phyloP scores from a whole-genome alignment of 2,797 vertebrate species.

The Pipistrellus pygmaeus region DNA sequence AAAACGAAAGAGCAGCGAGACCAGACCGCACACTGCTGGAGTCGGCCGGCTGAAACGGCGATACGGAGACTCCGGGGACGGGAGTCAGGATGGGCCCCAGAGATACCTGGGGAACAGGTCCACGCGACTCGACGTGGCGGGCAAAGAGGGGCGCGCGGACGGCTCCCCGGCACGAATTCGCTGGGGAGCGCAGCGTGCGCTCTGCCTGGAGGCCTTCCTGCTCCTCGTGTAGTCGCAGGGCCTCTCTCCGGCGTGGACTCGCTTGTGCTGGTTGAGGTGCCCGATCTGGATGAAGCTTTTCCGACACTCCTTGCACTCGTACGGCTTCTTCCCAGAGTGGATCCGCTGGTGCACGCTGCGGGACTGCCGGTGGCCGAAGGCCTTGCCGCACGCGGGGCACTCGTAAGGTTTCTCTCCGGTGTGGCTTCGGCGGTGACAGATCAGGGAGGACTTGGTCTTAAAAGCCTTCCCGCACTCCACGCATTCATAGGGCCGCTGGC shows the following conservation, averaged over 20 bases:
- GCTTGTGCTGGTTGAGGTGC: constrained; percentile 77
- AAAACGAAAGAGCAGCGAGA: background rate
- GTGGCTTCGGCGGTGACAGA: constrained; percentile 79
- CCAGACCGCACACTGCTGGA: fast-evolving
- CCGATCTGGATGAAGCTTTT: constrained; percentile 79
- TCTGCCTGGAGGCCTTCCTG: constrained; percentile 36
- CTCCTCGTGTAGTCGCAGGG: background rate
- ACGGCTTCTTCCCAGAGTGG: constrained; percentile 78
- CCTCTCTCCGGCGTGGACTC: constrained; percentile 69
- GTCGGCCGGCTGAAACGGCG: fast-evolving
- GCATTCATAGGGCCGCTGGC: constrained; percentile 77
- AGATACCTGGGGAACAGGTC: constrained; percentile 27
- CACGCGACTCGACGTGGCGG: background rate
- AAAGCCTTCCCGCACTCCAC: constrained; percentile 79
- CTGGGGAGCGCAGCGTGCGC: background rate
- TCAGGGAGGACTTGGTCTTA: constrained; percentile 77
- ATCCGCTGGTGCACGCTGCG: constrained; percentile 79
- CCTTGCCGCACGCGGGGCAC: constrained; percentile 74
- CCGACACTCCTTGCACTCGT: constrained; percentile 74
- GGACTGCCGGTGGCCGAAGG: constrained; percentile 78
- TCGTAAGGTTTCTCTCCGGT: constrained; percentile 79
- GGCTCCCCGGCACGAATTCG: background rate
- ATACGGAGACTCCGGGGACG: background rate
- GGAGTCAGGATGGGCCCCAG: constrained; percentile 40
- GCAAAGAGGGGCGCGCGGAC: background rate